A percentile compares a stretch with the other conserved stretches of the same genome.
phyloP scores from a whole-genome alignment of 2,888 invertebrate species.

The Cephus pygmeus region DNA sequence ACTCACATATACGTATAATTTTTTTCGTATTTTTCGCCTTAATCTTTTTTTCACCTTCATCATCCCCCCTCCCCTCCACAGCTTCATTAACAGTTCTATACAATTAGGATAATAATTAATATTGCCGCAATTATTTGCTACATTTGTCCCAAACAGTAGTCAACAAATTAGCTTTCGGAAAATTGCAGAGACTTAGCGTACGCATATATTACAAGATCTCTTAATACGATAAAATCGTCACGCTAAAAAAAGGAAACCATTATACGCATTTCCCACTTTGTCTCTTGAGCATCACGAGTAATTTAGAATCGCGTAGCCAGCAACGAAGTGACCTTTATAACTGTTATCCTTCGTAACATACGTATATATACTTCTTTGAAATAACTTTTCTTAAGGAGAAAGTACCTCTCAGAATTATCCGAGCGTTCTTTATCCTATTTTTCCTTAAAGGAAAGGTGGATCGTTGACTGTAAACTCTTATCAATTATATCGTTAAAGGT shows the following conservation, averaged over 20 bases:
- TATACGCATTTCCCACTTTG: not conserved
- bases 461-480: not conserved
- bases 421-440: not conserved
- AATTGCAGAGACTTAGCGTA: slow-evolving; percentile 23
- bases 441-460: not conserved
- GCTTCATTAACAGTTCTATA: slow-evolving; percentile 45
- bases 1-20: slow-evolving; percentile 10
- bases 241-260: not conserved
- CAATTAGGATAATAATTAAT: slow-evolving; percentile 56
- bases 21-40: slow-evolving; percentile 22
- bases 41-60: not conserved
- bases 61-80: slow-evolving; percentile 8
- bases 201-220: not conserved
- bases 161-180: slow-evolving; percentile 38
- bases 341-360: not conserved
- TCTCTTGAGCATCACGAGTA: slow-evolving; percentile 6
- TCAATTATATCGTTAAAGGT: not conserved
- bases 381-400: not conserved
- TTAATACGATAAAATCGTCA: not conserved
- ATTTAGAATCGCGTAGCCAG: too few relatives aligned
- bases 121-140: slow-evolving; percentile 57
- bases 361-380: not conserved
- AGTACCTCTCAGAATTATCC: not conserved
- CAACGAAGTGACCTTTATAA: too few relatives aligned
- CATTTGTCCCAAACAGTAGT: slow-evolving; percentile 45